A percentile compares a stretch with the other conserved stretches of the same genome.
phyloP scores from a whole-genome alignment of 1,140 invertebrate species.

The Leptestheria dahalacensis region DNA sequence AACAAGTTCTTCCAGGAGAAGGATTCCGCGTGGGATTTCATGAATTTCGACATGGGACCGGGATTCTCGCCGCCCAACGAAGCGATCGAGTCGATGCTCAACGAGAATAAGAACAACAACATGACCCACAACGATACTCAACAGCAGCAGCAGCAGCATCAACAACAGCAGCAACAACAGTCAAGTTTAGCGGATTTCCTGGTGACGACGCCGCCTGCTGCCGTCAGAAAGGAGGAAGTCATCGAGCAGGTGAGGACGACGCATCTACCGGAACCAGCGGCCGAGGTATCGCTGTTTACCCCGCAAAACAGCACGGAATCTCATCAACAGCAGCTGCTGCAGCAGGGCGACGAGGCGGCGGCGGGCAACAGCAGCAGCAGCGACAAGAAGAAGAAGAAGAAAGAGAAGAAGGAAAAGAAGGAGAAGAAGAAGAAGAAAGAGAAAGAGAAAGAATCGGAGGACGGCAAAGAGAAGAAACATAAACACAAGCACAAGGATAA shows the following conservation, averaged over 20 bases:
- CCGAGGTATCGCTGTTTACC: not conserved
- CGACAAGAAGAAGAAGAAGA: constrained; percentile 5
- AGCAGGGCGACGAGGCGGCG: not conserved
- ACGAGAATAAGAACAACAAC: not conserved
- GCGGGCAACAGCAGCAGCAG: not conserved
- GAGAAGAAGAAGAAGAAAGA: constrained; percentile 13
- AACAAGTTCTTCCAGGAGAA: constrained; percentile 2
- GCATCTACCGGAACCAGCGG: not conserved
- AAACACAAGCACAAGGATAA: constrained; percentile 15
- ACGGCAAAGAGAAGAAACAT: constrained; percentile 13
- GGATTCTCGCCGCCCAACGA: not conserved
- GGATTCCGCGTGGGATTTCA: constrained; percentile 5
- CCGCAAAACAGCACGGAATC: too few relatives aligned
- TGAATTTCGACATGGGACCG: constrained; percentile 4
- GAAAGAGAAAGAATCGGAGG: constrained; percentile 11
- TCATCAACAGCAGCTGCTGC: not conserved
- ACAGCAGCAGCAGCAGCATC: not conserved
- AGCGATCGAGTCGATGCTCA: constrained; percentile 8
- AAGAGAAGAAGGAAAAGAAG: constrained; percentile 12
- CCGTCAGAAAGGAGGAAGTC: not conserved
- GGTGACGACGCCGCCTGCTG: too few relatives aligned
- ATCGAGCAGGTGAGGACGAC: not conserved
- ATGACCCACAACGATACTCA: not conserved
- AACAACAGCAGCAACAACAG: not conserved
- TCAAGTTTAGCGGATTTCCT: too few relatives aligned